phyloP scores from a whole-genome alignment of 2,113 vertebrate species.

The Indri indri region DNA sequence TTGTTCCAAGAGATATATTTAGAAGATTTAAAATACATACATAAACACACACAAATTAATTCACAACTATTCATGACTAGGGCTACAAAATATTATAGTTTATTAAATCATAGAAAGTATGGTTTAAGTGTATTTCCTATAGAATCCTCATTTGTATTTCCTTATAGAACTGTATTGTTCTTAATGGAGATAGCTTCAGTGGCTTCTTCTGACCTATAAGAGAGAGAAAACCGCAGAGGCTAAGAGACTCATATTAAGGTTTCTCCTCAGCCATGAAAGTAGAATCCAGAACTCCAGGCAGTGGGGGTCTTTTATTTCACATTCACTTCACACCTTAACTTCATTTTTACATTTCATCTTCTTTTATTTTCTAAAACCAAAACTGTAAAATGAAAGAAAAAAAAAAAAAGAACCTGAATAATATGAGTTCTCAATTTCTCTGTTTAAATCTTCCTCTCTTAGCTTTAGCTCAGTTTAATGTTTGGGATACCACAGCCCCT shows the following conservation, averaged over 20 bases:
- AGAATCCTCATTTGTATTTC: neutral
- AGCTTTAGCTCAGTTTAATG: neutral
- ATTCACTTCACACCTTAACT: neutral
- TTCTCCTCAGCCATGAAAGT: neutral
- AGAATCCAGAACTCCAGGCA: neutral
- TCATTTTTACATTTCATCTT: neutral
- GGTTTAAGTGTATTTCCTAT: constrained; percentile 1
- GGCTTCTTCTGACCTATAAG: neutral
- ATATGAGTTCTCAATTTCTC: neutral
- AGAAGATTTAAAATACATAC: neutral
- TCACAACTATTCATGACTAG: neutral
- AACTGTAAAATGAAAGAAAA: neutral
- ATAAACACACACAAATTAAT: neutral
- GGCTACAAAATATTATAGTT: neutral
- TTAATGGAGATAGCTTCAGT: neutral
- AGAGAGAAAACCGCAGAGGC: neutral
- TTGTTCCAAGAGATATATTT: neutral
- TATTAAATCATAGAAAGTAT: constrained; percentile 34
- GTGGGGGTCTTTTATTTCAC: neutral
- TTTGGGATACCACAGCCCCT: neutral
- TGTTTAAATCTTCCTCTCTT: neutral
- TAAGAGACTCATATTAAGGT: neutral
- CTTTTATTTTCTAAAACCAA: constrained; percentile 47
- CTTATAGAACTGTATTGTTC: neutral
- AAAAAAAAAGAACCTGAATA: neutral